Evolutionary conservation across 2,888 invertebrate genomes (phyloP).

Genomic region (Oxyteleia sp.): DNA sequence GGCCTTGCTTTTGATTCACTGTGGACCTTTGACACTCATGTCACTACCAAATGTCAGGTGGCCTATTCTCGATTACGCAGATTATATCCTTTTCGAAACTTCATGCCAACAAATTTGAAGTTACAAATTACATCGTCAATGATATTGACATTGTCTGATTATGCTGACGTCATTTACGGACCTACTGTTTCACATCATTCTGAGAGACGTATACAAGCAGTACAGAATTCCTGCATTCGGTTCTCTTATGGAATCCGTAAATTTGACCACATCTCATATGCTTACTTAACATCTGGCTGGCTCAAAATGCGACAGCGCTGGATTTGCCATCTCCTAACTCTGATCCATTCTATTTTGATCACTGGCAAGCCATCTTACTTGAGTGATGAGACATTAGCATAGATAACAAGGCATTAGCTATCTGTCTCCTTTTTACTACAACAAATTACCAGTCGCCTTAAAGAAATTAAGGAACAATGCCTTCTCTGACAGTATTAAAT

Average conservation of each 20-base stretch:
- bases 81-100: neutral
- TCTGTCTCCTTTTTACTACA: no score
- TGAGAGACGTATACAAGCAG: neutral
- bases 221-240: constrained; percentile 10
- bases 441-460: no score
- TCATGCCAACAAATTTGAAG: no score
- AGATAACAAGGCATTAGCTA: no score
- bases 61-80: neutral
- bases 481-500: no score
- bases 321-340: no score
- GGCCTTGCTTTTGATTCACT: neutral
- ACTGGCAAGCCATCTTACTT: no score
- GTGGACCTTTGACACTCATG: constrained; percentile 4
- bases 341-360: no score
- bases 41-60: neutral
- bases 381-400: no score
- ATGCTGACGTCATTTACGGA: constrained; percentile 14
- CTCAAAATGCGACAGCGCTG: neutral
- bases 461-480: no score
- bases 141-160: neutral
- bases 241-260: constrained; percentile 12
- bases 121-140: neutral
- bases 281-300: neutral
- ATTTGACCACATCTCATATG: constrained; percentile 7
- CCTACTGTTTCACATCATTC: neutral